Conservation (phyloP, 2,797 vertebrate genomes). For the Hemitrygon akajei region DNA sequence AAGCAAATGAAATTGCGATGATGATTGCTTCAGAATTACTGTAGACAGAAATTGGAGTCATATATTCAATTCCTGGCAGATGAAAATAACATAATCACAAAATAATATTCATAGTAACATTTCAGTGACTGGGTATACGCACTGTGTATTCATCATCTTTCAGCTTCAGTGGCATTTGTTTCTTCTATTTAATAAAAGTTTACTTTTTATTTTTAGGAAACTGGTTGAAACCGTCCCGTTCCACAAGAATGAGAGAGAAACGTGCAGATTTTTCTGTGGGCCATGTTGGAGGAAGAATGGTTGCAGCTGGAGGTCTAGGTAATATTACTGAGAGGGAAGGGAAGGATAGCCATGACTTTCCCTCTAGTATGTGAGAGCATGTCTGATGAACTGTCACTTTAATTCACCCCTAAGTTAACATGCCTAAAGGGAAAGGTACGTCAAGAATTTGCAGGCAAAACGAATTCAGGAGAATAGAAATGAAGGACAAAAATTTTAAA, state of each 20-base stretch:
- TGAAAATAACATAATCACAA: neutral
- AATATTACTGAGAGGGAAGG: constrained; percentile 41
- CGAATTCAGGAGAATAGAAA: neutral
- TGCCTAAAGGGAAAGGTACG: neutral
- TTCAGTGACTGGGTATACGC: neutral
- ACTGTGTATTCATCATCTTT: neutral
- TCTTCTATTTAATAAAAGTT: constrained; percentile 5
- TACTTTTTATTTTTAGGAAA: constrained; percentile 58
- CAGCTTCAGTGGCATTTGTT: neutral
- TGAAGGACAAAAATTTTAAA: neutral
- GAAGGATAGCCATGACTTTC: rapidly evolving
- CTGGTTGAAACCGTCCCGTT: constrained; percentile 79
- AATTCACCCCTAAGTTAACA: neutral
- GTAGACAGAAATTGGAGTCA: neutral
- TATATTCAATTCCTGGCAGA: neutral
- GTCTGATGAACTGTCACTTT: neutral
- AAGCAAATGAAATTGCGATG: neutral
- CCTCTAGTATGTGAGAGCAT: neutral
- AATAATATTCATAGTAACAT: neutral
- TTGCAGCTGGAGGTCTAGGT: constrained; percentile 85
- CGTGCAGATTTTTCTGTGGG: constrained; percentile 89
- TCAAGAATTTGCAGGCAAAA: neutral
- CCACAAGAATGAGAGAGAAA: constrained; percentile 86
- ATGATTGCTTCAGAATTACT: neutral
- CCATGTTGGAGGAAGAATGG: constrained; percentile 77